phyloP scores from a whole-genome alignment of 2,888 invertebrate species.

The Peribatodes rhomboidaria region DNA sequence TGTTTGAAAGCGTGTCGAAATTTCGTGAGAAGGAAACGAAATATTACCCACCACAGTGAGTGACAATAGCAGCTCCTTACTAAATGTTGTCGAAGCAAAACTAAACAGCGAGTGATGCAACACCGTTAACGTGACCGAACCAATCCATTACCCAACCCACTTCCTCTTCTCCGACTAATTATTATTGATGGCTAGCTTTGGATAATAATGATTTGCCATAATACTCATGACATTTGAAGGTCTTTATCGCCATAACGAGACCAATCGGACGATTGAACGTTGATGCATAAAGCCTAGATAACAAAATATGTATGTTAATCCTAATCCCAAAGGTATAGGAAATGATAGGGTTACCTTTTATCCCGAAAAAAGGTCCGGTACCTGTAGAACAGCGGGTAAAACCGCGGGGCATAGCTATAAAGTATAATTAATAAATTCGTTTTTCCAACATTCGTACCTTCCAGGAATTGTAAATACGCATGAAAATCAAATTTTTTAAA shows the following conservation, averaged over 20 bases:
- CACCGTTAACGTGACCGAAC: conserved; percentile 34
- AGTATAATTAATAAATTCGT: too few species aligned
- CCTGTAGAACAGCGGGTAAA: too few species aligned
- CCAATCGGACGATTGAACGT: neutral
- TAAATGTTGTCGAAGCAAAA: conserved; percentile 32
- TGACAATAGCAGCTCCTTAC: conserved; percentile 23
- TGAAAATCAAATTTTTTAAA: too few species aligned
- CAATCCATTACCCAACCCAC: conserved; percentile 27
- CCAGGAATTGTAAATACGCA: too few species aligned
- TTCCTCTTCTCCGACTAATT: conserved; percentile 31
- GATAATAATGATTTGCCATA: conserved; percentile 15
- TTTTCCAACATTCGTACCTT: too few species aligned
- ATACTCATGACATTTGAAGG: conserved; percentile 11
- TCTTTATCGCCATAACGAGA: conserved; percentile 6
- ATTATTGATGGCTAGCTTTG: conserved; percentile 22
- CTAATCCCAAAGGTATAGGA: too few species aligned
- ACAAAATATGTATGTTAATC: too few species aligned
- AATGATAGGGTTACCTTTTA: neutral
- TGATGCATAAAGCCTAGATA: neutral
- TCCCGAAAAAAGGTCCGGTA: too few species aligned
- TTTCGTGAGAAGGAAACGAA: conserved; percentile 27
- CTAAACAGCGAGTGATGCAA: conserved; percentile 41
- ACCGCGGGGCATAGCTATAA: too few species aligned
- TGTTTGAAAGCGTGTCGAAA: conserved; percentile 58
- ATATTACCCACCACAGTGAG: conserved; percentile 19